phyloP scores from a whole-genome alignment of 2,888 invertebrate genomes.

The Entomobrya multifasciata region DNA sequence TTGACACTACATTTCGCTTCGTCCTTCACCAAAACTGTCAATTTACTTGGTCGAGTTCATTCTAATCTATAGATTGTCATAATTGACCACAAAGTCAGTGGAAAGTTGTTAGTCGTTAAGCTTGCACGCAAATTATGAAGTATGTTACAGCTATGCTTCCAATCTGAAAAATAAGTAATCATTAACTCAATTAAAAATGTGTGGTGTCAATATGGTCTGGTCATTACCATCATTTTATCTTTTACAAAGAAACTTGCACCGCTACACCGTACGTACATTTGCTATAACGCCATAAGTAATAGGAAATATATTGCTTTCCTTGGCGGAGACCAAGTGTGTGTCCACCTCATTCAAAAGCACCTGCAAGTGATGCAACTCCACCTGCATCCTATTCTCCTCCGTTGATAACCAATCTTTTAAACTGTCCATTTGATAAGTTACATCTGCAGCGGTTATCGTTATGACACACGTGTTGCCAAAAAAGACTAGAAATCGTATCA shows the following conservation, averaged over 20 bases:
- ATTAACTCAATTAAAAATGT: not conserved
- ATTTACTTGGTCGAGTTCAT: too few relatives aligned
- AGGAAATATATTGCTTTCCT: not conserved
- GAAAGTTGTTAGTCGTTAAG: too few relatives aligned
- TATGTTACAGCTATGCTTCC: not conserved
- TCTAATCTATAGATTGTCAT: too few relatives aligned
- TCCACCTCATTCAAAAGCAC: not conserved
- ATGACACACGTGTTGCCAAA: not conserved
- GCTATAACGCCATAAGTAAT: not conserved
- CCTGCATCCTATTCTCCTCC: slow-evolving; percentile 6
- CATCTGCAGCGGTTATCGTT: not conserved
- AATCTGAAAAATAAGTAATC: not conserved
- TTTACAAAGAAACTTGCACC: too few relatives aligned
- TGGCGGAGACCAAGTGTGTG: not conserved
- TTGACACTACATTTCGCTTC: too few relatives aligned
- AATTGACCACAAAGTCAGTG: too few relatives aligned
- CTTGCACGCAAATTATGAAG: not conserved
- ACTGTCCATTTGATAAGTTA: not conserved
- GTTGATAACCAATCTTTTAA: not conserved
- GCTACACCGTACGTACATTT: too few relatives aligned
- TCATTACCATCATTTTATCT: too few relatives aligned
- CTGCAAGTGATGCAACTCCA: not conserved
- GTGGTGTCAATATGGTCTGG: not conserved
- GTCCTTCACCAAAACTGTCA: too few relatives aligned
- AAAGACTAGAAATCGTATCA: not conserved